phyloP scores from a whole-genome alignment of 2,113 vertebrate genomes.

The Nothobranchius kuhntae region DNA sequence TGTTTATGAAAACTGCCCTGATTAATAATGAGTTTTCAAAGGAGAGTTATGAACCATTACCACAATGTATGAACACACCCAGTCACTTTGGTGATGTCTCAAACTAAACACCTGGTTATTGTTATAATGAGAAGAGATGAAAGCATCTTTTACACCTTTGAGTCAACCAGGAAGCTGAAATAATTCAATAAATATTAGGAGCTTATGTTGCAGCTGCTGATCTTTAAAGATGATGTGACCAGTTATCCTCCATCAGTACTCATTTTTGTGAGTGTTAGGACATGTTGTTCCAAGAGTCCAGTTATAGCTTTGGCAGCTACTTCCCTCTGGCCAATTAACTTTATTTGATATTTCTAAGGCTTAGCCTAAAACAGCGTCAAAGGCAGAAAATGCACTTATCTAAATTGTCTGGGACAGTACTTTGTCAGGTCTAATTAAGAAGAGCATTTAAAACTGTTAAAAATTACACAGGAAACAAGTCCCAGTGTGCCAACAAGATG shows the following conservation, averaged over 20 bases:
- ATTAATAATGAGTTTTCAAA: no score
- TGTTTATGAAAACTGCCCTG: no score
- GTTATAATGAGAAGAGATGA: no score
- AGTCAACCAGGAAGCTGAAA: background rate
- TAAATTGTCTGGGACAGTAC: slow-evolving; percentile 73
- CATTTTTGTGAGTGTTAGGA: slow-evolving; percentile 51
- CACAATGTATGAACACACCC: no score
- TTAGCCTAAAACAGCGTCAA: slow-evolving; percentile 70
- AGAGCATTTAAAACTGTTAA: slow-evolving; percentile 62
- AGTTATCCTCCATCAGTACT: slow-evolving; percentile 61
- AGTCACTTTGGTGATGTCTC: no score
- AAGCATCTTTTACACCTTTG: no score
- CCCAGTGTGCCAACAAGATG: no score
- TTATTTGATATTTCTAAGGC: slow-evolving; percentile 73
- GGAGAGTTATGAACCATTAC: no score
- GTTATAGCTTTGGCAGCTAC: slow-evolving; percentile 65
- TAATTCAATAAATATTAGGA: slow-evolving; percentile 17
- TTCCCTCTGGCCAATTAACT: slow-evolving; percentile 65
- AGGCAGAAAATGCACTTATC: slow-evolving; percentile 72
- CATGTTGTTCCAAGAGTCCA: slow-evolving; percentile 57
- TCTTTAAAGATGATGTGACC: slow-evolving; percentile 40
- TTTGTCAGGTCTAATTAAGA: slow-evolving; percentile 70
- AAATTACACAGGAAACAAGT: slow-evolving; percentile 64
- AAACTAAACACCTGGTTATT: no score
- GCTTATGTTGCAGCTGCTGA: slow-evolving; percentile 34